Conservation (phyloP, 1,140 invertebrate species). For the Eriocheir sinensis region DNA sequence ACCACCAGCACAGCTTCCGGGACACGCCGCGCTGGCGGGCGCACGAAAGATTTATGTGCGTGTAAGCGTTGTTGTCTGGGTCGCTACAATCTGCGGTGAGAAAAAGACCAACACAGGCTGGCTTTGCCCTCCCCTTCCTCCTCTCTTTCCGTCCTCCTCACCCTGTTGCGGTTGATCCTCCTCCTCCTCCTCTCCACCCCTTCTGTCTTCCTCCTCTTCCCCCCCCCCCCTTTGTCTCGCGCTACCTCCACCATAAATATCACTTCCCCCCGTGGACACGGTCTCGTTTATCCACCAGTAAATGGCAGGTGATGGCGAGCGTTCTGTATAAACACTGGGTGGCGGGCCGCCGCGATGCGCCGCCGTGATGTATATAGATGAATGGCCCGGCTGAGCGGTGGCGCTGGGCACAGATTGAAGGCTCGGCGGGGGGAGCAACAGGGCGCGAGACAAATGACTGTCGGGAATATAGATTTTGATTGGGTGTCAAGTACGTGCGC, state of each 20-base stretch:
- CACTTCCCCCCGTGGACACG: not conserved
- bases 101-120: not conserved
- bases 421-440: not conserved
- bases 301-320: not conserved
- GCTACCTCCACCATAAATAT: not conserved
- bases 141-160: not conserved
- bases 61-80: too few relatives aligned
- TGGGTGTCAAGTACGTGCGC: not conserved
- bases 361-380: not conserved
- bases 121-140: not conserved
- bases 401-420: slow-evolving; percentile 20
- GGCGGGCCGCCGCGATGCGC: not conserved
- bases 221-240: not conserved
- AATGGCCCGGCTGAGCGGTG: not conserved
- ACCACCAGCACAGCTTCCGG: not conserved
- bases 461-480: not conserved
- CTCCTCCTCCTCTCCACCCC: not conserved
- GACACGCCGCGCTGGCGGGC: too few relatives aligned
- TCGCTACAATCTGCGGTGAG: too few relatives aligned
- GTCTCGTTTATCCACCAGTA: slow-evolving; percentile 13
- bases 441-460: not conserved
- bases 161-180: not conserved
- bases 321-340: slow-evolving; percentile 15
- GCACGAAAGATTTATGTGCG: too few relatives aligned
- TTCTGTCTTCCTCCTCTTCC: not conserved